Base-by-base conservation (phyloP, 2,888 invertebrate species). In the Nomada ferruginata region DNA sequence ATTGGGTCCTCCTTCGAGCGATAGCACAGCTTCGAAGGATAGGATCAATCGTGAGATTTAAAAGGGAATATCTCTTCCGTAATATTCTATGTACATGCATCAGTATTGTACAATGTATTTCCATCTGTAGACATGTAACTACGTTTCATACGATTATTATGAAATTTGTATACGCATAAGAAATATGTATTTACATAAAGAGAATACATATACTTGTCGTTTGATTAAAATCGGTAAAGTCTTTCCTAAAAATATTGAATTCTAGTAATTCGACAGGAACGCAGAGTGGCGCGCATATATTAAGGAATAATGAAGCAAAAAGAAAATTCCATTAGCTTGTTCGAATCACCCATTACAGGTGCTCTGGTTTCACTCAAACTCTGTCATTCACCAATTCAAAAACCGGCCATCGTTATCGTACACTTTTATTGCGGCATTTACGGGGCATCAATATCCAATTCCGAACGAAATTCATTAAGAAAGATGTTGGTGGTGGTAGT, bases 1-100 rank as follows among this genome's bases (percentile, higher is more conserved):
- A 79, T 74, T 71, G 60, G 47, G 53, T 42, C 36, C 29, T n/a
- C 20, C 50, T 57, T 18, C 18, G 2, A 7, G 72, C 60, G 73
- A 64, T 55, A 65, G 53, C 68, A 57, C 60, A 65, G 68, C 61
- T 59, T 66, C 64, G 20, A 29, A 50, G 23, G 64, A 53, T 66
- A 47, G 57, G n/a, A 63, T 71, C 61, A 3, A 18, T 18, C 13
- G 44, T n/a, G 47, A 55, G 66, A 20, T 18, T 26, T 42, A 29
- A 23, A 55, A 66, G 11, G n/a, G 53, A 55, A 77, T 66, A 66
- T 61, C 61, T 61, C n/a, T 55, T 29, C 53, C 20, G 5, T 1
- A 18, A 50, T 59, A 52, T 50, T 23, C 1, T 44, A n/a, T 10
- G 5, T 10, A 36, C 36, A 36, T 36, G 36, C 7, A 1, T 36